A percentile compares a stretch with the other conserved stretches of the same genome.
Conservation (phyloP, 1,140 invertebrate genomes). For the Bombus sylvicola region DNA sequence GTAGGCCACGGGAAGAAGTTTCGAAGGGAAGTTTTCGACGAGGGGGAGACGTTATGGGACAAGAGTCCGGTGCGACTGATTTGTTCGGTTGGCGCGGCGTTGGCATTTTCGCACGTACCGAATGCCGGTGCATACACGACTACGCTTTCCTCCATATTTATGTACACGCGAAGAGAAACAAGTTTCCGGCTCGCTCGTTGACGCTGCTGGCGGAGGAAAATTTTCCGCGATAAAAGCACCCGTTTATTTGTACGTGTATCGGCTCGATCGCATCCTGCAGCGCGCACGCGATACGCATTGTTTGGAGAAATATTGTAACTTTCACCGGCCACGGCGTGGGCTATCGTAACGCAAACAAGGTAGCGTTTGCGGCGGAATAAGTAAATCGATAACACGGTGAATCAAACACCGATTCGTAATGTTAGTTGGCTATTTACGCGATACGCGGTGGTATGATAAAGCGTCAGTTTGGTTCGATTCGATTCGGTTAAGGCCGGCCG, state of each 20-base stretch:
- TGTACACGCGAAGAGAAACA: constrained; percentile 20
- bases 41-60: constrained; percentile 40
- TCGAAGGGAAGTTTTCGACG: constrained; percentile 71
- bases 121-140: constrained; percentile 3
- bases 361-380: not conserved
- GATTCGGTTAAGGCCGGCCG: not conserved
- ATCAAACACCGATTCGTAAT: not conserved
- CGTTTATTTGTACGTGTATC: not conserved
- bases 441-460: no score
- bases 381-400: not conserved
- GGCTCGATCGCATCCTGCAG: not conserved
- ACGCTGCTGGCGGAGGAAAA: not conserved
- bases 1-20: constrained; percentile 62
- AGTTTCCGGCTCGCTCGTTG: constrained; percentile 4
- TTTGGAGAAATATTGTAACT: not conserved
- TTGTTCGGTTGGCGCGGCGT: no score
- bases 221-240: constrained; percentile 12
- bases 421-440: constrained; percentile 7
- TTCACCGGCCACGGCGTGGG: not conserved
- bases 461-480: not conserved
- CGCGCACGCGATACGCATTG: not conserved
- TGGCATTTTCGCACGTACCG: constrained; percentile 59
- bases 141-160: constrained; percentile 33
- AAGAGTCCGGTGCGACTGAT: constrained; percentile 67
- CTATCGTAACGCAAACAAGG: no score